Conservation (phyloP, 1,140 invertebrate genomes). For the Zeugodacus cucurbitae region DNA sequence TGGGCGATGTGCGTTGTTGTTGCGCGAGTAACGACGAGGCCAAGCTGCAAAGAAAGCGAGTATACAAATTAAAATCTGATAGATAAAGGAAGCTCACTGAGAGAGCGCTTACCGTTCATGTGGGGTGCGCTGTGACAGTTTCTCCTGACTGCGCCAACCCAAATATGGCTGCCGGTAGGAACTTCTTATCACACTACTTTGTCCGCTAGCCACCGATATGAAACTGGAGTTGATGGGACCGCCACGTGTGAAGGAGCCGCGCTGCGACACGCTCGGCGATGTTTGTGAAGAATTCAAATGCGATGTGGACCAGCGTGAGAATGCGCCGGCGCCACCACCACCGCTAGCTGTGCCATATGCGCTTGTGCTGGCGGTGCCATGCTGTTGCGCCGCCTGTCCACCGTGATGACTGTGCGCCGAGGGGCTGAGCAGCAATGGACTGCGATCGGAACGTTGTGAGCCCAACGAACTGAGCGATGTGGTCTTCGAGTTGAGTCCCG, state of each 20-base stretch:
- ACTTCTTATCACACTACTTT: constrained; percentile 54
- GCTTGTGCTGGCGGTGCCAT: neutral
- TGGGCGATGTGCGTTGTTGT: constrained; percentile 49
- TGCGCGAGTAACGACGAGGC: constrained; percentile 74
- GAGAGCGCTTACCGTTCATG: constrained; percentile 74
- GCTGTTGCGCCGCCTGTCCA: constrained; percentile 51
- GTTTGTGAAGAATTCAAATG: constrained; percentile 80
- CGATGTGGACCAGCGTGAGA: constrained; percentile 87
- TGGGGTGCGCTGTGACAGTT: constrained; percentile 77
- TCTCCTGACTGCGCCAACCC: constrained; percentile 89
- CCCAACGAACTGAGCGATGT: constrained; percentile 79
- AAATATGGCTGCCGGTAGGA: constrained; percentile 84
- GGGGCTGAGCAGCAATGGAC: constrained; percentile 63
- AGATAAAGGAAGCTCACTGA: neutral
- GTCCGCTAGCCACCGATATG: constrained; percentile 60
- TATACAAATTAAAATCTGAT: constrained; percentile 34
- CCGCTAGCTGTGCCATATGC: neutral
- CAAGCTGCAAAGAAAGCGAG: constrained; percentile 67
- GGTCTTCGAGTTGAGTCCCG: constrained; percentile 80
- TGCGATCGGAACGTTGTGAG: constrained; percentile 63
- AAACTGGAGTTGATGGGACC: constrained; percentile 62
- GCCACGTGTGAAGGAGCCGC: constrained; percentile 64
- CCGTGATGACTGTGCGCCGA: constrained; percentile 65
- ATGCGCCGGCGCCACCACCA: constrained; percentile 63
- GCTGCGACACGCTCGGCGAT: constrained; percentile 69